phyloP scores from a whole-genome alignment of 1,140 invertebrate genomes.

The Himalopsyche phryganea region DNA sequence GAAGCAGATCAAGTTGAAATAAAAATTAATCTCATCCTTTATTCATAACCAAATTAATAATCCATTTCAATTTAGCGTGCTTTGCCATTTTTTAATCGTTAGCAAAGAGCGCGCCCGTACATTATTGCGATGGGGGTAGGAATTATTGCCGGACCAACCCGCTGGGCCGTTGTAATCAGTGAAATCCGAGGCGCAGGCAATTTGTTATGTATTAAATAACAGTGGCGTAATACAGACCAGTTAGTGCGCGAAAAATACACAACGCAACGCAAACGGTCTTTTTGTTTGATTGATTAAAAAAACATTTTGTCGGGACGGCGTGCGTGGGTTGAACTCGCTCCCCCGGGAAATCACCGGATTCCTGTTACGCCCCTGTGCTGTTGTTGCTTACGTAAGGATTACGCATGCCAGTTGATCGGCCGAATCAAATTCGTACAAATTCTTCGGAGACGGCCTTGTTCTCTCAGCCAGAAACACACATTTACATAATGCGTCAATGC shows the following conservation, averaged over 20 bases:
- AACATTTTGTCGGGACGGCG: slow-evolving; percentile 29
- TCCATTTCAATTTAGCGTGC: not conserved
- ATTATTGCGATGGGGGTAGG: no score
- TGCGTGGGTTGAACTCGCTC: slow-evolving; percentile 21
- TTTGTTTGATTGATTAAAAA: slow-evolving; percentile 35
- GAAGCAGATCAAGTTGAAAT: no score
- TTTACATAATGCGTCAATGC: no score
- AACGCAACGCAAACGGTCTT: slow-evolving; percentile 4
- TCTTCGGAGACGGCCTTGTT: no score
- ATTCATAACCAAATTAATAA: no score
- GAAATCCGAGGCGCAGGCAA: not conserved
- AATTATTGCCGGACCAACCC: no score
- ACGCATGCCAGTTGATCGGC: not conserved
- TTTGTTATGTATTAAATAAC: slow-evolving; percentile 31
- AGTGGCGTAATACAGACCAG: not conserved
- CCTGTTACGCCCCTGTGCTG: slow-evolving; percentile 15
- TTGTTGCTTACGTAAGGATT: slow-evolving; percentile 10
- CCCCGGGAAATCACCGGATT: slow-evolving; percentile 32
- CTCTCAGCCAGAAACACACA: no score
- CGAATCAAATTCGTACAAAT: no score
- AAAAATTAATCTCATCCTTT: no score
- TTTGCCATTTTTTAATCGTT: slow-evolving; percentile 1
- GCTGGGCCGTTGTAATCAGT: not conserved
- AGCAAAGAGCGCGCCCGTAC: not conserved
- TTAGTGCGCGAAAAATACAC: slow-evolving; percentile 7